These are phyloP conservation scores for Pluvialis apricaria DNA, from an alignment of 2,113 vertebrate genomes.

Conservation along the genomic window DNA sequence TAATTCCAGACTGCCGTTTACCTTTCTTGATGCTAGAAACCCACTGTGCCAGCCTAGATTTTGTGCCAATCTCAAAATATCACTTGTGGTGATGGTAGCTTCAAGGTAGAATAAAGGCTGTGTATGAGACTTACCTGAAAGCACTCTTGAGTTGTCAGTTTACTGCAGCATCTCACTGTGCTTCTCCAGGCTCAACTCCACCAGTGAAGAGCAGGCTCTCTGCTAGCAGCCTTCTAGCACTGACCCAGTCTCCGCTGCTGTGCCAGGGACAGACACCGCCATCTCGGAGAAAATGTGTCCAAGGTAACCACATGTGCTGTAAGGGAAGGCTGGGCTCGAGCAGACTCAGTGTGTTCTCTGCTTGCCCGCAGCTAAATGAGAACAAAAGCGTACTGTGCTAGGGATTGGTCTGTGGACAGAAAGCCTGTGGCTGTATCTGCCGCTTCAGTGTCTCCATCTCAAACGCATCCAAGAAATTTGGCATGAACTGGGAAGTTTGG, in stretches of 20 bases:
- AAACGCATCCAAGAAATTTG: neutral
- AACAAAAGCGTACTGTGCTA: neutral
- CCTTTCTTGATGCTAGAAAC: neutral
- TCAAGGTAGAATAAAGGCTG: neutral
- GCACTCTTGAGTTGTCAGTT: neutral
- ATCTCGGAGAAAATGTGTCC: conserved; percentile 29
- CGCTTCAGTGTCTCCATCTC: neutral
- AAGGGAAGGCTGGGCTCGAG: neutral
- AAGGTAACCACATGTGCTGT: conserved; percentile 29
- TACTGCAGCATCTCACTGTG: neutral
- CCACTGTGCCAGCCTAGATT: neutral
- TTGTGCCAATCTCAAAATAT: neutral
- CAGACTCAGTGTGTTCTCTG: neutral
- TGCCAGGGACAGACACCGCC: conserved; percentile 72
- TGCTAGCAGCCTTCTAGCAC: conserved; percentile 84
- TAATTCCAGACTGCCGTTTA: neutral
- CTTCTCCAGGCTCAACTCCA: conserved; percentile 73
- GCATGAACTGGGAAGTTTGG: neutral
- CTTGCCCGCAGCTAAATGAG: neutral
- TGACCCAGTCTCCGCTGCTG: conserved; percentile 89
- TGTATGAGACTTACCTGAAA: neutral
- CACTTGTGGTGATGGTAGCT: neutral
- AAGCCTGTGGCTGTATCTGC: neutral
- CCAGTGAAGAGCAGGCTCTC: conserved; percentile 73
- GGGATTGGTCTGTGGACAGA: neutral